Conservation (phyloP, 2,113 vertebrate genomes). For the Naja naja region DNA sequence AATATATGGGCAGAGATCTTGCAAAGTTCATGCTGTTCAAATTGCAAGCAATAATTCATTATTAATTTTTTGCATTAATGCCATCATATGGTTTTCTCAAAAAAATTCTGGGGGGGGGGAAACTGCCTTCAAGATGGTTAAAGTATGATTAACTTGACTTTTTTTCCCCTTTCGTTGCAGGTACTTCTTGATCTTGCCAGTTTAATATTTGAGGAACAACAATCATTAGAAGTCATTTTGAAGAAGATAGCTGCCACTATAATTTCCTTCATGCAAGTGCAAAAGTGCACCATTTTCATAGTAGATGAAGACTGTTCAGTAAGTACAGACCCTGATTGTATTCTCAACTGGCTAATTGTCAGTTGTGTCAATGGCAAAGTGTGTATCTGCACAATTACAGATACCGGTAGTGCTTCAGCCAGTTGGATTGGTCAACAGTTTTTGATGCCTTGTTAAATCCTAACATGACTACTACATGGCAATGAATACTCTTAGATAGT, state of each 20-base stretch:
- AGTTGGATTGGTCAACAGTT: neutral
- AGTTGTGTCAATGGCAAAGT: neutral
- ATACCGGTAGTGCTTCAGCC: neutral
- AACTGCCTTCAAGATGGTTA: neutral
- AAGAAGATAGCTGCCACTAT: slow-evolving; percentile 95
- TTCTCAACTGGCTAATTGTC: neutral
- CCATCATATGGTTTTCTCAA: neutral
- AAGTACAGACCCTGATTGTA: slow-evolving; percentile 57
- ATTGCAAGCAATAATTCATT: neutral
- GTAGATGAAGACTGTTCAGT: slow-evolving; percentile 86
- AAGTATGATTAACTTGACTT: neutral
- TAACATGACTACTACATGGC: neutral
- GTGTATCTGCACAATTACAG: neutral
- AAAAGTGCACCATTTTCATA: slow-evolving; percentile 92
- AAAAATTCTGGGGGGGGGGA: neutral
- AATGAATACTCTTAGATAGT: neutral
- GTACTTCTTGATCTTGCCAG: slow-evolving; percentile 94
- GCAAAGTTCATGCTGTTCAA: neutral
- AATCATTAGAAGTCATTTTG: slow-evolving; percentile 90
- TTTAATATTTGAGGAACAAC: slow-evolving; percentile 96
- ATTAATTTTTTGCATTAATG: neutral
- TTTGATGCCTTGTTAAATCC: neutral
- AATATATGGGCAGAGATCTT: neutral
- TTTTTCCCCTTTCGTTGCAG: slow-evolving; percentile 59
- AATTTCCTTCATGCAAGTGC: slow-evolving; percentile 96